A percentile compares a stretch with the other conserved stretches of the same genome.
Evolutionary conservation across 1,140 invertebrate genomes (phyloP).

Genomic region (Diorhabda elongata): DNA sequence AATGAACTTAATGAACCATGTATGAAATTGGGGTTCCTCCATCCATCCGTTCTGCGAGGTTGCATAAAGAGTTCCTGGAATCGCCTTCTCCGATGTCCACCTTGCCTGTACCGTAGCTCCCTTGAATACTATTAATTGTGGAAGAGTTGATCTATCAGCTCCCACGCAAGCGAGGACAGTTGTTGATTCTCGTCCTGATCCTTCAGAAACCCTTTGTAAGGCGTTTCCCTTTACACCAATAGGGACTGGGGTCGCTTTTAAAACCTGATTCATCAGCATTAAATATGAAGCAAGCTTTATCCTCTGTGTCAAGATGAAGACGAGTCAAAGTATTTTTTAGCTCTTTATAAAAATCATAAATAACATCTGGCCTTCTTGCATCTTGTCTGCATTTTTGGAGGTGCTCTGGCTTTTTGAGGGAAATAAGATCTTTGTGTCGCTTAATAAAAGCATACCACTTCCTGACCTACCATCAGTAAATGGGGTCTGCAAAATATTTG

Average conservation of each 20-base stretch:
- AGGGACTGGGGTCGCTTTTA: conserved; percentile 17
- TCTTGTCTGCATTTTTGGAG: conserved; percentile 24
- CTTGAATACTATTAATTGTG: conserved; percentile 42
- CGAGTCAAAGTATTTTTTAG: conserved; percentile 11
- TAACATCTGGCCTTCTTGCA: conserved; percentile 19
- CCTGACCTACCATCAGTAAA: background rate
- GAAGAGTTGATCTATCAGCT: conserved; percentile 36
- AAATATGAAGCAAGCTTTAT: conserved; percentile 19
- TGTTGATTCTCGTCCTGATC: conserved; percentile 37
- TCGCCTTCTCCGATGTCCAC: conserved; percentile 34
- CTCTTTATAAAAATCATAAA: conserved; percentile 26
- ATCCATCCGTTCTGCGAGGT: conserved; percentile 42
- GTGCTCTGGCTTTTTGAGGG: conserved; percentile 24
- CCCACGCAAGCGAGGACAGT: conserved; percentile 38
- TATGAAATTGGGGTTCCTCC: conserved; percentile 37
- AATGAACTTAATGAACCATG: conserved; percentile 31
- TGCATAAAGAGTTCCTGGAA: conserved; percentile 40
- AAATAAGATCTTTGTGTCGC: background rate
- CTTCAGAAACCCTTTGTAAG: conserved; percentile 33
- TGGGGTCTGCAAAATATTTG: conserved; percentile 4
- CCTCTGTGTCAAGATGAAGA: background rate
- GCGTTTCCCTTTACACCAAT: conserved; percentile 33
- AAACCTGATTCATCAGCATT: conserved; percentile 25
- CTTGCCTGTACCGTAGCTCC: conserved; percentile 36
- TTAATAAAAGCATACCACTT: background rate